phyloP scores from a whole-genome alignment of 1,140 invertebrate species.

The Cepaea nemoralis region DNA sequence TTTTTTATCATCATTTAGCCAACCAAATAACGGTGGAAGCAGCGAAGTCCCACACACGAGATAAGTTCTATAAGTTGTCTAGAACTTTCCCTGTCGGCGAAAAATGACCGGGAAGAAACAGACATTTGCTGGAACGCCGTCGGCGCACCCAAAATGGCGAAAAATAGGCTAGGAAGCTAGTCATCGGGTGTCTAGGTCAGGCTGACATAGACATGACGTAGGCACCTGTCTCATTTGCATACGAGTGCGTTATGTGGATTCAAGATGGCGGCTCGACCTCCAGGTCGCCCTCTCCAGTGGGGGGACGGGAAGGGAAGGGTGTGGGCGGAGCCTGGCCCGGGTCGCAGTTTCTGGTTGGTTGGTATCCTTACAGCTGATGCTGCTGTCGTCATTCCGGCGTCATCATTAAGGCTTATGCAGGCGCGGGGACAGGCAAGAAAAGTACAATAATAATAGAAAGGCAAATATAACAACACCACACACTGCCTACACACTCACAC shows the following conservation, averaged over 20 bases:
- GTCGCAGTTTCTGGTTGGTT: background rate
- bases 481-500: background rate
- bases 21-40: too few relatives aligned
- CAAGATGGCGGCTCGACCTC: background rate
- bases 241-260: background rate
- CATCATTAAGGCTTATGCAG: background rate
- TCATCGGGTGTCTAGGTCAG: background rate
- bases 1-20: too few relatives aligned
- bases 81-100: background rate
- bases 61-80: background rate
- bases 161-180: background rate
- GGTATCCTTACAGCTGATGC: background rate
- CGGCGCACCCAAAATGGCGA: background rate
- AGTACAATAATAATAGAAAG: background rate
- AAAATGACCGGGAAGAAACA: background rate
- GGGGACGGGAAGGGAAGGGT: too few relatives aligned
- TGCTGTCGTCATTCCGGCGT: background rate
- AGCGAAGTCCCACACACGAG: too few relatives aligned
- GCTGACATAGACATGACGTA: constrained; percentile 2
- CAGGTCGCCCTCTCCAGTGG: too few relatives aligned
- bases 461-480: background rate
- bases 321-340: background rate
- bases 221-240: constrained; percentile 9
- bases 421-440: background rate
- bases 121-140: background rate